phyloP scores from a whole-genome alignment of 2,797 vertebrate species.

The Tamandua tetradactyla region DNA sequence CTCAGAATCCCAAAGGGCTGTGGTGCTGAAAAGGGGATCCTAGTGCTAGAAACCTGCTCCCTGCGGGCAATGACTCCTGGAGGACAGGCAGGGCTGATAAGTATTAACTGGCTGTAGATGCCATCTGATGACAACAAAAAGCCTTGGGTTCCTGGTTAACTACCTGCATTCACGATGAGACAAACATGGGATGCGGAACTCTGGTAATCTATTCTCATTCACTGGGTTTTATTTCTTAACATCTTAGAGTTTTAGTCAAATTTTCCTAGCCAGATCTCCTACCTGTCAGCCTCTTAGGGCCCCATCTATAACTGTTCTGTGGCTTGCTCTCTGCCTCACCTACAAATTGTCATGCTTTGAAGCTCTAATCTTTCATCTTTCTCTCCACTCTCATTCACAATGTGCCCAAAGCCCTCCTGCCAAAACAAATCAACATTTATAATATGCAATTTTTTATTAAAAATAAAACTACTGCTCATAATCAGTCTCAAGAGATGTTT shows the following conservation, averaged over 20 bases:
- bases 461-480: not conserved
- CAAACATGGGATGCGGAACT: not conserved
- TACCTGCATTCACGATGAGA: not conserved
- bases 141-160: not conserved
- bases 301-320: not conserved
- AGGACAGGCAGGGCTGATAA: not conserved
- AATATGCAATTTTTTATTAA: not conserved
- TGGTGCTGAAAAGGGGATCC: not conserved
- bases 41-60: not conserved
- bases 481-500: not conserved
- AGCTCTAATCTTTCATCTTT: not conserved
- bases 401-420: not conserved
- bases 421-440: slow-evolving; percentile 23
- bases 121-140: not conserved
- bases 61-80: not conserved
- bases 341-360: not conserved
- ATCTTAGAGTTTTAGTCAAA: not conserved
- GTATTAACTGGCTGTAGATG: not conserved
- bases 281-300: not conserved
- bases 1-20: not conserved
- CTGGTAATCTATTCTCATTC: not conserved
- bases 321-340: not conserved
- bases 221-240: not conserved
- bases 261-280: too few species aligned
- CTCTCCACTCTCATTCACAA: not conserved